These are phyloP conservation scores for Cyclargus thomasi DNA, from an alignment of 1,140 invertebrate genomes.

Conservation along the genomic window DNA sequence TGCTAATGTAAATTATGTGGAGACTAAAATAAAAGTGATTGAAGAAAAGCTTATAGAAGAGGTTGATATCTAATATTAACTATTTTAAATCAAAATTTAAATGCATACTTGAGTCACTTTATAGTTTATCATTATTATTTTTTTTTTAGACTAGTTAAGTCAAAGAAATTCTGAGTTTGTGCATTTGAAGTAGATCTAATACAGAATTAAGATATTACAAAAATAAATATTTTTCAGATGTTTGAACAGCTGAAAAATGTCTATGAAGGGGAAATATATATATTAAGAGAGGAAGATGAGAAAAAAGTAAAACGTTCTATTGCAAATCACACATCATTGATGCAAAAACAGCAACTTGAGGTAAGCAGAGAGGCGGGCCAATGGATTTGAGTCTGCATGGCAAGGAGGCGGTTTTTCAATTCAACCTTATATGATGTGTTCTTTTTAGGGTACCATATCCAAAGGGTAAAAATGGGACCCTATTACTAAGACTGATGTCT, in stretches of 20 bases:
- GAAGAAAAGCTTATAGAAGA: conserved; percentile 52
- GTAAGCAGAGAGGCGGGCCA: not conserved
- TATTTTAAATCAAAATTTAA: too few species aligned
- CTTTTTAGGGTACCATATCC: too few species aligned
- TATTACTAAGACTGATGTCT: too few species aligned
- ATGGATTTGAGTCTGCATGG: too few species aligned
- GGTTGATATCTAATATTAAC: conserved; percentile 31
- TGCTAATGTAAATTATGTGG: conserved; percentile 32
- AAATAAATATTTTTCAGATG: conserved; percentile 39
- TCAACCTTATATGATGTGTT: too few species aligned
- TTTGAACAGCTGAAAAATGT: conserved; percentile 52
- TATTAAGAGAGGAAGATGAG: conserved; percentile 46
- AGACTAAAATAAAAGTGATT: conserved; percentile 41
- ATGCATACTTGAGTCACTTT: too few species aligned
- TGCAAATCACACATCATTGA: conserved; percentile 37
- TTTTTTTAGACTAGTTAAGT: too few species aligned
- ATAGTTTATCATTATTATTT: too few species aligned
- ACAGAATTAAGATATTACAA: not conserved
- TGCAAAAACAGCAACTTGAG: conserved; percentile 44
- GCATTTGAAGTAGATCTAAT: too few species aligned
- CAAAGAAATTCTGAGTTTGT: too few species aligned
- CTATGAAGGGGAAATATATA: conserved; percentile 54
- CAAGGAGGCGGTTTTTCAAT: not conserved
- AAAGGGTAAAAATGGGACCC: too few species aligned
- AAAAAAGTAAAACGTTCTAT: conserved; percentile 41